Percentiles rank a stretch among this genome's conserved stretches.
Conservation (phyloP, 2,888 invertebrate species). For the Tetrapedia diversipes region DNA sequence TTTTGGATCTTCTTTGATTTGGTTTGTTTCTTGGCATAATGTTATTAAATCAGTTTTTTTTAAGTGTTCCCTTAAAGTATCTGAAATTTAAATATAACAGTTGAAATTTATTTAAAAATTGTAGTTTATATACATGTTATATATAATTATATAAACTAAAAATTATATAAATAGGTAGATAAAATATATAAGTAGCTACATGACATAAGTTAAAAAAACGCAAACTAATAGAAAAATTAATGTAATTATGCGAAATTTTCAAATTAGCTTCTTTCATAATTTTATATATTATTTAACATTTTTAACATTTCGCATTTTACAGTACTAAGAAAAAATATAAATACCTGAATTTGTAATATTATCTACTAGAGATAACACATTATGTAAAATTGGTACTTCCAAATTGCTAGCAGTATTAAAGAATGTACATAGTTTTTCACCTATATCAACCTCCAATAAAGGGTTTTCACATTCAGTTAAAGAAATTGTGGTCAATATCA, state of each 20-base stretch:
- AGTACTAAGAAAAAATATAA: neutral
- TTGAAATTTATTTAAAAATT: neutral
- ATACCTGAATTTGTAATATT: constrained; percentile 82
- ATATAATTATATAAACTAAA: too few species aligned
- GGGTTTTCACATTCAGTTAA: constrained; percentile 72
- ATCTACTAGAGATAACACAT: constrained; percentile 84
- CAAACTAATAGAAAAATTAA: neutral
- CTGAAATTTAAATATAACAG: constrained; percentile 41
- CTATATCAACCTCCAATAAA: constrained; percentile 84
- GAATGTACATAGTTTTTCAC: constrained; percentile 83
- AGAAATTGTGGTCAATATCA: constrained; percentile 84
- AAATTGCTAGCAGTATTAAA: constrained; percentile 84
- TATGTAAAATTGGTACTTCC: constrained; percentile 84
- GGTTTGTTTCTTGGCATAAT: constrained; percentile 15
- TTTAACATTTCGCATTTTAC: too few species aligned
- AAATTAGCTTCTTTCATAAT: neutral
- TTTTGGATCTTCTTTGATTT: constrained; percentile 6
- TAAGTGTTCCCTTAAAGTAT: constrained; percentile 32
- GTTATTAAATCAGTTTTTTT: constrained; percentile 24
- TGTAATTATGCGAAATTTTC: neutral
- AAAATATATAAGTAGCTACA: too few species aligned
- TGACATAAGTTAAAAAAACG: too few species aligned
- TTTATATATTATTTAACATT: neutral
- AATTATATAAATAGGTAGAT: too few species aligned
- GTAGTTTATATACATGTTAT: too few species aligned